Conservation (phyloP, 2,113 vertebrate genomes). For the Dolichotis patagonum region DNA sequence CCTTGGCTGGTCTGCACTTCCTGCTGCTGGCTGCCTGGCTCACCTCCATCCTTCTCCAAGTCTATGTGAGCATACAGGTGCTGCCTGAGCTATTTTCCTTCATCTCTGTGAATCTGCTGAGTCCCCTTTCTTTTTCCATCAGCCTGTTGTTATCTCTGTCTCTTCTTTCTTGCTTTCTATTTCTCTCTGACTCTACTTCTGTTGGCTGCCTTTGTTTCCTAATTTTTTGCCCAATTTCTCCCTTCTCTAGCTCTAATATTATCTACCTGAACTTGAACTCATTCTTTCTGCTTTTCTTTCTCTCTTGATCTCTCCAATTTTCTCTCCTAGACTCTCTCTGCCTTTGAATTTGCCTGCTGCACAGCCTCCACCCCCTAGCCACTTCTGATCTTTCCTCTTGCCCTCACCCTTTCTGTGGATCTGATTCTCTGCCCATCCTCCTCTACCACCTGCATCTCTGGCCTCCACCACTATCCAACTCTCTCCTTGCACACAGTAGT, state of each 20-base stretch:
- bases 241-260: neutral
- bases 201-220: neutral
- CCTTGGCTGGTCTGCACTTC: neutral
- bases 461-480: neutral
- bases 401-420: neutral
- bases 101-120: neutral
- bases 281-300: neutral
- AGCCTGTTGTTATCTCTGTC: neutral
- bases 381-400: neutral
- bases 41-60: neutral
- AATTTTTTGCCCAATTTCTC: neutral
- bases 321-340: neutral
- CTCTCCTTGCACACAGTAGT: neutral
- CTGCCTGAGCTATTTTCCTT: neutral
- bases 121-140: neutral
- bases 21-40: neutral
- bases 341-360: neutral
- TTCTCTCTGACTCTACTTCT: neutral
- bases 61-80: fast-evolving
- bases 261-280: neutral
- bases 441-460: fast-evolving
- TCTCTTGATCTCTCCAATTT: neutral
- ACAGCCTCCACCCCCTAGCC: neutral
- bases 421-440: neutral
- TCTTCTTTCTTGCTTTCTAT: neutral